These are phyloP conservation scores for Drosophila mayri DNA, from an alignment of 1,140 invertebrate genomes.

Conservation along the genomic window DNA sequence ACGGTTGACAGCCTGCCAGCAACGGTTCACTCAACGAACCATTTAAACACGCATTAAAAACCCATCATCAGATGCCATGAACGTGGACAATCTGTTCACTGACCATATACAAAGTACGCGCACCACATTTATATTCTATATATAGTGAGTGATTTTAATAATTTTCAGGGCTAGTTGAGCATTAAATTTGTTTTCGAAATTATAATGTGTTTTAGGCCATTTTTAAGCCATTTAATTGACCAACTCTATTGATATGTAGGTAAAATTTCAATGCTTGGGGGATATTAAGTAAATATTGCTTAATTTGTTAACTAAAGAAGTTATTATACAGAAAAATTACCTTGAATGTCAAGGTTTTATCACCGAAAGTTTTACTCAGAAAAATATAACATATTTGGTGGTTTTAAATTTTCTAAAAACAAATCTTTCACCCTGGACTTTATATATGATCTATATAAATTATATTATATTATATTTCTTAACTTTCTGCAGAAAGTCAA, in stretches of 20 bases:
- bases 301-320: too few species aligned
- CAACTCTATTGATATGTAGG: too few species aligned
- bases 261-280: too few species aligned
- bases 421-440: not conserved
- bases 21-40: constrained; percentile 39
- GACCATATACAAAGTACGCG: constrained; percentile 25
- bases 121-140: constrained; percentile 4
- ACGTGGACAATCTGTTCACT: constrained; percentile 23
- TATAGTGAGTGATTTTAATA: not conserved
- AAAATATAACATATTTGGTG: not conserved
- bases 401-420: not conserved
- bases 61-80: constrained; percentile 18
- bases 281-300: too few species aligned
- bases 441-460: too few species aligned
- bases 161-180: constrained; percentile 62
- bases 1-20: constrained; percentile 10
- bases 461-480: not conserved
- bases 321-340: not conserved
- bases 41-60: constrained; percentile 57
- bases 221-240: not conserved
- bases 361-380: too few species aligned
- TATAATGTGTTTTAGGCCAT: constrained; percentile 3
- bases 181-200: constrained; percentile 36
- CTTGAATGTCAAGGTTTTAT: not conserved
- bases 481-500: not conserved